Conservation (phyloP, 37 sponge, comb jelly and placozoan species). For the Axinella damicornis region DNA sequence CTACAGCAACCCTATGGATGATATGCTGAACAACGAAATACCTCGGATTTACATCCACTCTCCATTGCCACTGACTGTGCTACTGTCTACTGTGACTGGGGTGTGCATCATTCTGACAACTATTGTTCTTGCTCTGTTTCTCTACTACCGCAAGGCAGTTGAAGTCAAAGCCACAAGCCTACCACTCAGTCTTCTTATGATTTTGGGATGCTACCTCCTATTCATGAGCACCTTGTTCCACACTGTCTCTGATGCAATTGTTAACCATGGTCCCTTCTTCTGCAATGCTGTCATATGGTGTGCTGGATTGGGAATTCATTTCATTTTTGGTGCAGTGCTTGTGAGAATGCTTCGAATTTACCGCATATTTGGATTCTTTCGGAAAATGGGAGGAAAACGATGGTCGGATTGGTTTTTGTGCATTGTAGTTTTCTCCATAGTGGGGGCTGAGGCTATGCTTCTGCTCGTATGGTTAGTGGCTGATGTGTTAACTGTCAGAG, state of each 20-base stretch:
- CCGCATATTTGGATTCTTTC: neutral
- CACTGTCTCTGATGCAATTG: neutral
- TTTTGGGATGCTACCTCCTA: conserved; percentile 26
- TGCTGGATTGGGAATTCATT: conserved; percentile 2
- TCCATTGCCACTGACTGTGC: too few species aligned
- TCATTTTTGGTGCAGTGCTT: conserved; percentile 11
- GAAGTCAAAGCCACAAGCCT: conserved; percentile 45
- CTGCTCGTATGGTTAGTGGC: neutral
- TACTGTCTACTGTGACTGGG: neutral
- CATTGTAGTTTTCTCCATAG: neutral
- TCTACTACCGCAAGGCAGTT: too few species aligned
- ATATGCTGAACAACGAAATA: too few species aligned
- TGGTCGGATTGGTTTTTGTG: conserved; percentile 8
- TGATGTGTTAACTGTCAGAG: neutral
- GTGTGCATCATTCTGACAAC: neutral
- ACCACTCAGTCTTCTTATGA: conserved; percentile 27
- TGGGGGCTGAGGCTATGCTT: neutral
- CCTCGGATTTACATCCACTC: too few species aligned
- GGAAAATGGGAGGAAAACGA: neutral
- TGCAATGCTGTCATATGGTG: too few species aligned
- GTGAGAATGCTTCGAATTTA: conserved; percentile 9
- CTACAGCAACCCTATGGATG: too few species aligned
- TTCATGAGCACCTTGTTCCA: neutral
- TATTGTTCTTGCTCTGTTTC: neutral
- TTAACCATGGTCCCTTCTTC: neutral